These are phyloP conservation scores for Nudaria mundana DNA, from an alignment of 2,888 invertebrate genomes.

Conservation along the genomic window DNA sequence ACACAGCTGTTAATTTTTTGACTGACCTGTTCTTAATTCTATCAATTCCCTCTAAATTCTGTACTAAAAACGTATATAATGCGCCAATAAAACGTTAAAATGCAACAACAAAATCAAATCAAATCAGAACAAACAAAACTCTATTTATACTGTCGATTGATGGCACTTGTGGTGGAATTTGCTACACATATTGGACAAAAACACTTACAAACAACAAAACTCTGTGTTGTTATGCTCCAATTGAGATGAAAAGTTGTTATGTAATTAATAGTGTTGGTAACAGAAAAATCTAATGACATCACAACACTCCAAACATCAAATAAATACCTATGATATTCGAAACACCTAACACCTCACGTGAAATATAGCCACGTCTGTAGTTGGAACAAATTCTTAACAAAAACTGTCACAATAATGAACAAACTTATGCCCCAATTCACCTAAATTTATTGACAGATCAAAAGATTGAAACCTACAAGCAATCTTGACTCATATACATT, in stretches of 20 bases:
- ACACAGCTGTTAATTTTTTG: too few relatives aligned
- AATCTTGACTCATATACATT: not conserved
- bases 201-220: too few relatives aligned
- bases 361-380: constrained; percentile 19
- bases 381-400: constrained; percentile 32
- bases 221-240: not conserved
- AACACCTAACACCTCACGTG: constrained; percentile 14
- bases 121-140: too few relatives aligned
- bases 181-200: too few relatives aligned
- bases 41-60: too few relatives aligned
- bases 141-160: too few relatives aligned
- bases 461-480: constrained; percentile 15
- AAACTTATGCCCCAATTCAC: constrained; percentile 28
- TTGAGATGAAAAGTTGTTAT: not conserved
- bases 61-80: too few relatives aligned
- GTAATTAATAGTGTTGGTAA: not conserved
- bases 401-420: constrained; percentile 28
- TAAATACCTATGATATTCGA: constrained; percentile 9
- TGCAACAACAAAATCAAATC: too few relatives aligned
- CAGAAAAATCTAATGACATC: not conserved
- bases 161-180: too few relatives aligned
- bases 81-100: too few relatives aligned
- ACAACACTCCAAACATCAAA: constrained; percentile 11
- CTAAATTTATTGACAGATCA: constrained; percentile 35
- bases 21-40: too few relatives aligned